These are phyloP conservation scores for Vulpes lagopus DNA, from an alignment of 2,113 vertebrate species.

Conservation along the genomic window DNA sequence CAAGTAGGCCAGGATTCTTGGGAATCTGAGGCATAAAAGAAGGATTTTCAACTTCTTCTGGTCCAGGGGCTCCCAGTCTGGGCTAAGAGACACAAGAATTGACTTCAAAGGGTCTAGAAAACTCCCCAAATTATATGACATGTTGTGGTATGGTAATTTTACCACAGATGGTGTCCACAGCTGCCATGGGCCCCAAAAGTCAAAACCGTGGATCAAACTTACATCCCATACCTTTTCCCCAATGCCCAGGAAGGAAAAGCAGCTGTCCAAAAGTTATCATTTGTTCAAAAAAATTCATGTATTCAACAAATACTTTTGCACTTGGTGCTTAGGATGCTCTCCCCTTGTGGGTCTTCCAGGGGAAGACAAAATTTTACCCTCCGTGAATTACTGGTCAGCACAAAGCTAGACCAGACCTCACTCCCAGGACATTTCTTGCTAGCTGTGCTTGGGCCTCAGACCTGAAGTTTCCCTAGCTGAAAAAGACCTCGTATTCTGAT, in stretches of 20 bases:
- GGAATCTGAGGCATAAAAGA: background rate
- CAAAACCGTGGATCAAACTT: background rate
- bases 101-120: background rate
- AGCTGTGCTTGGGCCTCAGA: background rate
- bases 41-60: background rate
- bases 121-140: background rate
- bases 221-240: background rate
- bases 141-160: background rate
- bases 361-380: background rate
- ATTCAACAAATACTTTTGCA: background rate
- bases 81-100: background rate
- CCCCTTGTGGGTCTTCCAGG: background rate
- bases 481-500: background rate
- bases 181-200: background rate
- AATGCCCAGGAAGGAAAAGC: background rate
- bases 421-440: background rate
- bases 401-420: background rate
- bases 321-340: background rate
- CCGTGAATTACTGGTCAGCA: background rate
- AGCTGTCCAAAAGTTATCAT: background rate
- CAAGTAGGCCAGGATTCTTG: background rate
- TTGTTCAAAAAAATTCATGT: background rate
- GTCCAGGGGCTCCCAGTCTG: background rate
- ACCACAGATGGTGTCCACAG: background rate
- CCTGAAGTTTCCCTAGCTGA: background rate